Base-by-base conservation (phyloP, 2,113 vertebrate species). In the Odontesthes bonariensis region DNA sequence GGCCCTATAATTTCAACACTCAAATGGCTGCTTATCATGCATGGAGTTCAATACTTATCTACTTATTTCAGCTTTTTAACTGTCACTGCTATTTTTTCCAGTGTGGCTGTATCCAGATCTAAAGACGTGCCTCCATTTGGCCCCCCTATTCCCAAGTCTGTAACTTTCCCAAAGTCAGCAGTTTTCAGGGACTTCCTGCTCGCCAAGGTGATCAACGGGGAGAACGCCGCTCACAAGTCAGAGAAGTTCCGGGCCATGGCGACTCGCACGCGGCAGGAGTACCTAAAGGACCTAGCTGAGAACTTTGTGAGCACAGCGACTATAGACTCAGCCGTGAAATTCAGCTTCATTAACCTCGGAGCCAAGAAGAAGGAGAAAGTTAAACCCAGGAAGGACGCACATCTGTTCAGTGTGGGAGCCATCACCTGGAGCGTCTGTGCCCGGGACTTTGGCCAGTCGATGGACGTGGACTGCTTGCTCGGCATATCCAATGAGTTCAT, bases 101-200 rank as follows among this genome's bases (percentile, higher is more conserved):
- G 98, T 44, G 97, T 99, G 79, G 97, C 96, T n/a, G 97, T 99
- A 73, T 98, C 98, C 78, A 94, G 98, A 82, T 99, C 97, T 52
- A 99, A 97, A 94, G 97, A 98, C 27, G 98, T 99, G 65, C 98
- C 98, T 68, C 94, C 97, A 0, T 99, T 99, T 3, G 98, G 98
- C 11, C 98, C 98, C 51, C 98, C 97, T 1, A 98, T 99, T 84
- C 97, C 98, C 76, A 99, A 99, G 93, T 96, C 95, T 64, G 98
- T 99, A 61, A 99, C 97, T 73, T 99, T 99, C 80, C 97, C 98
- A 46, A 99, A 99, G 85, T 99, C 97, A 0, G 97, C 97, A 0
- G 98, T 99, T 69, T 99, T 99, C 89, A 95, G 98, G 96, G 98
- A 99, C 96, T 99, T 99, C 91, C 96, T 99, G 32, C 94, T 99